Percentiles rank a stretch among this genome's conserved stretches.
These are phyloP conservation scores for Ceramica pisi DNA, from an alignment of 2,888 invertebrate species.

Conservation along the genomic window DNA sequence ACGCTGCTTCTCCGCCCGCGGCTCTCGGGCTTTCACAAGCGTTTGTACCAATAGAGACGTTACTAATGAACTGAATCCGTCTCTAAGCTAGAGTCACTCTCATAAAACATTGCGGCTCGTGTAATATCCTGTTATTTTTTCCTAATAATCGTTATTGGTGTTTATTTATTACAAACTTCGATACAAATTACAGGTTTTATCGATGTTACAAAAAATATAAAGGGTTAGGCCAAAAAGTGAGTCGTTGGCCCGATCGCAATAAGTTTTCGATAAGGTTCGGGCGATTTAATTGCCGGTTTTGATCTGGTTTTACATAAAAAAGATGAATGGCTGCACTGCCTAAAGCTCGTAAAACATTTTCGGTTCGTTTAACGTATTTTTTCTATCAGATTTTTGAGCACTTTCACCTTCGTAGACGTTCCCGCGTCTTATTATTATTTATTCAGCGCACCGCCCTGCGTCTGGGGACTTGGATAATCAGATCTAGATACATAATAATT, in stretches of 20 bases:
- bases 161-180: slow-evolving; percentile 90
- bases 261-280: slow-evolving; percentile 90
- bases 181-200: slow-evolving; percentile 90
- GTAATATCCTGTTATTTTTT: slow-evolving; percentile 91
- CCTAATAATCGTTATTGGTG: slow-evolving; percentile 91
- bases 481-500: slow-evolving; percentile 84
- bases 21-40: slow-evolving; percentile 86
- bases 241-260: slow-evolving; percentile 90
- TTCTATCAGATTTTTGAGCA: slow-evolving; percentile 82
- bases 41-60: slow-evolving; percentile 89
- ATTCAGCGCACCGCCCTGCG: slow-evolving; percentile 78
- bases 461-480: slow-evolving; percentile 80
- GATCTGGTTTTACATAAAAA: slow-evolving; percentile 91
- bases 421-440: slow-evolving; percentile 80
- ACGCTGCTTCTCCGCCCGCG: slow-evolving; percentile 78
- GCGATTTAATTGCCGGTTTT: slow-evolving; percentile 90
- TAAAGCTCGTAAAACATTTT: slow-evolving; percentile 86
- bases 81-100: slow-evolving; percentile 81
- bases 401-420: slow-evolving; percentile 85
- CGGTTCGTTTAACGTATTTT: slow-evolving; percentile 83
- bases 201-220: slow-evolving; percentile 88
- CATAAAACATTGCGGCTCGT: slow-evolving; percentile 83
- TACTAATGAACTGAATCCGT: slow-evolving; percentile 85
- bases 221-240: slow-evolving; percentile 90
- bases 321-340: slow-evolving; percentile 88